phyloP scores from a whole-genome alignment of 2,888 invertebrate species.

The Belgica antarctica region DNA sequence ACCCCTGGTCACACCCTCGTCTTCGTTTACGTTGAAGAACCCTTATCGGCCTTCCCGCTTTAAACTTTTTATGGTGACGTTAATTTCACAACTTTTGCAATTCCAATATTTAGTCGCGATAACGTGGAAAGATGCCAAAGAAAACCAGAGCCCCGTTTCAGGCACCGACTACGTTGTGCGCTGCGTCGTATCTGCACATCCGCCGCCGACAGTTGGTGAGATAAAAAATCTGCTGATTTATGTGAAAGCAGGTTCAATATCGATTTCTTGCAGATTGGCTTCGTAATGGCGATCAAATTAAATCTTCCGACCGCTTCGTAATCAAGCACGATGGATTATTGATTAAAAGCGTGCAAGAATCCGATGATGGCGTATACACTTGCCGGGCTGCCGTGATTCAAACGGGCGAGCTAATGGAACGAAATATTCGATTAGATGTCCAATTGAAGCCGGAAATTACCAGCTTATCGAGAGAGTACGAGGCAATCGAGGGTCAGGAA shows the following conservation, averaged over 20 bases:
- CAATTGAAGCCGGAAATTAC: constrained; percentile 66
- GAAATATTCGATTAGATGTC: constrained; percentile 77
- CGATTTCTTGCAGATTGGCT: constrained; percentile 45
- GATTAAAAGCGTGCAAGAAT: constrained; percentile 73
- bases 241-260: background rate
- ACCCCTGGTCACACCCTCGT: background rate
- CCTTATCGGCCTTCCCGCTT: constrained; percentile 24
- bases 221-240: too few relatives aligned
- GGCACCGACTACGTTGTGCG: constrained; percentile 73
- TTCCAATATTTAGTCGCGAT: constrained; percentile 67
- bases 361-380: constrained; percentile 82
- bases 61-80: constrained; percentile 1
- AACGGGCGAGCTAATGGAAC: constrained; percentile 75
- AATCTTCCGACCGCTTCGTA: constrained; percentile 69
- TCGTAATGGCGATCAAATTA: constrained; percentile 56
- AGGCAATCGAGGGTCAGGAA: constrained; percentile 77
- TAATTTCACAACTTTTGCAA: constrained; percentile 39
- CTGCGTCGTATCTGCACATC: constrained; percentile 82
- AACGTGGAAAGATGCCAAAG: constrained; percentile 81
- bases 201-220: constrained; percentile 75
- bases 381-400: constrained; percentile 81
- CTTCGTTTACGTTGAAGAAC: constrained; percentile 45
- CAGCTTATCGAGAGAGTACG: constrained; percentile 60
- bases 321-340: constrained; percentile 72
- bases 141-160: constrained; percentile 75